A percentile compares a stretch with the other conserved stretches of the same genome.
Conservation (phyloP, 2,888 invertebrate genomes). For the Tinea semifulvella region DNA sequence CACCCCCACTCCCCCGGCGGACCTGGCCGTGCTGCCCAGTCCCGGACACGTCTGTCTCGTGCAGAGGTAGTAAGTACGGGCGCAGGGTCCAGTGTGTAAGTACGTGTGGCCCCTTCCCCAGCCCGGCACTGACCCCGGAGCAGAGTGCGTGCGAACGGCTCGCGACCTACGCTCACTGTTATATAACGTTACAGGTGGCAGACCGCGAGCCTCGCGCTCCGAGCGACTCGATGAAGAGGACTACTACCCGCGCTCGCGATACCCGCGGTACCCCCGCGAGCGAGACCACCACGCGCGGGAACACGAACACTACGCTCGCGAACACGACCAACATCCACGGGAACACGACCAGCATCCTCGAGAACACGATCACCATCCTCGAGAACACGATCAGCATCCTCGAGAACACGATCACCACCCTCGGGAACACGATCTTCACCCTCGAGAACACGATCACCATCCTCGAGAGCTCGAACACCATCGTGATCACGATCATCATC, state of each 20-base stretch:
- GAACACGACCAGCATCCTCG: conserved; percentile 43
- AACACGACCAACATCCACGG: conserved; percentile 43
- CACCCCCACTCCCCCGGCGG: conserved; percentile 31
- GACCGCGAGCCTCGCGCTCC: conserved; percentile 34
- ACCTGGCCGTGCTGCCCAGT: conserved; percentile 47
- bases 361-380: conserved; percentile 27
- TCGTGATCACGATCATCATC: conserved; percentile 42
- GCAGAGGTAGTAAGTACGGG: conserved; percentile 36
- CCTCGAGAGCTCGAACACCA: conserved; percentile 33
- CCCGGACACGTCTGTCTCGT: conserved; percentile 51
- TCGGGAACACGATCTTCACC: conserved; percentile 54
- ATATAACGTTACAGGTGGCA: too few species aligned
- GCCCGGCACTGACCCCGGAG: conserved; percentile 14
- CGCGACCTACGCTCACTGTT: too few species aligned
- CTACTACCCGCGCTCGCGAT: conserved; percentile 45
- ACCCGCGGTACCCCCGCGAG: conserved; percentile 33
- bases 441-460: conserved; percentile 37
- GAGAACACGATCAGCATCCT: conserved; percentile 65
- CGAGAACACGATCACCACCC: conserved; percentile 32
- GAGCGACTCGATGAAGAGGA: conserved; percentile 67
- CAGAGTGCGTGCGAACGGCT: too few species aligned
- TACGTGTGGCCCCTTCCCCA: conserved; percentile 8
- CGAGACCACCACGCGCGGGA: conserved; percentile 28
- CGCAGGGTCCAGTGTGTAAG: not conserved
- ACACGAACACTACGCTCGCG: conserved; percentile 36